Conservation (phyloP, 2,797 vertebrate species). For the Poeciliopsis presidionis region DNA sequence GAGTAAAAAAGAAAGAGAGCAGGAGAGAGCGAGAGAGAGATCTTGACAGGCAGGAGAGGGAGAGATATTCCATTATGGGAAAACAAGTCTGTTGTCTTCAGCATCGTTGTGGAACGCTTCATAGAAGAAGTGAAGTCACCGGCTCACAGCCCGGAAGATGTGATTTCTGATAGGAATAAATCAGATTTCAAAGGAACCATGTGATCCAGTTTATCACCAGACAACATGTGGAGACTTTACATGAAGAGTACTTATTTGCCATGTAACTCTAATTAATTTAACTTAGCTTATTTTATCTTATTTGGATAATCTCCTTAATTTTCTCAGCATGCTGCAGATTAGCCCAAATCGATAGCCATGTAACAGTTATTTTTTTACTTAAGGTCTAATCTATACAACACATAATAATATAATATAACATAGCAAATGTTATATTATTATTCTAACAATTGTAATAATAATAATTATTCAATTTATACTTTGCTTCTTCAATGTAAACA, state of each 20-base stretch:
- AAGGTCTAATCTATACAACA: too few species aligned
- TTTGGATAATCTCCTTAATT: too few species aligned
- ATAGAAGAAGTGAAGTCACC: constrained; percentile 55
- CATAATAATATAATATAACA: too few species aligned
- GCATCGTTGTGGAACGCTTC: constrained; percentile 54
- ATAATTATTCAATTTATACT: neutral
- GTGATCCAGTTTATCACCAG: constrained; percentile 34
- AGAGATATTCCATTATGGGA: constrained; percentile 63
- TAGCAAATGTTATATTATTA: too few species aligned
- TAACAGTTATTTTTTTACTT: too few species aligned
- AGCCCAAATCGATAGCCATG: too few species aligned
- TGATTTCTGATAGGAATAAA: constrained; percentile 49
- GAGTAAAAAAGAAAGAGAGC: constrained; percentile 31
- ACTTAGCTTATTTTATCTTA: neutral
- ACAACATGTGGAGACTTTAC: constrained; percentile 11
- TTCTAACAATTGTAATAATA: neutral
- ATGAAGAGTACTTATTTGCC: constrained; percentile 23
- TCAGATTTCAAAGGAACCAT: constrained; percentile 44
- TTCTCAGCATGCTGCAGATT: too few species aligned
- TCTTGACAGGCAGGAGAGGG: constrained; percentile 49
- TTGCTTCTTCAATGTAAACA: neutral
- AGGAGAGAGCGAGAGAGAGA: constrained; percentile 21
- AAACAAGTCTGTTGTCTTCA: constrained; percentile 58
- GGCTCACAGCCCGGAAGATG: constrained; percentile 55
- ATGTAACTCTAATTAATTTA: neutral